These are phyloP conservation scores for Rhyacophila brunnea DNA, from an alignment of 1,140 invertebrate genomes.

Conservation along the genomic window DNA sequence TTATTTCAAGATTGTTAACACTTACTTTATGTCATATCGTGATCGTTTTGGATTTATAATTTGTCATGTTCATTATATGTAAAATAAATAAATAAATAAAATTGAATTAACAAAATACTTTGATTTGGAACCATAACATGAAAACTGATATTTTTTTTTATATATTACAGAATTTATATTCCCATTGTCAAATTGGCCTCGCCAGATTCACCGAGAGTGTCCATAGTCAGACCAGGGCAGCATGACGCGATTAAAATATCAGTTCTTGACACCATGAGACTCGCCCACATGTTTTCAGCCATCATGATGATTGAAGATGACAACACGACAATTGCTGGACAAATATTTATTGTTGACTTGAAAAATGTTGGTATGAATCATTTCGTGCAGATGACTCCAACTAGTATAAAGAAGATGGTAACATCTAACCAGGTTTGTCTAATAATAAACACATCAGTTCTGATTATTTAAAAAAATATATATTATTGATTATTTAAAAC, in stretches of 20 bases:
- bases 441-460: too few species aligned
- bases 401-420: slow-evolving; percentile 54
- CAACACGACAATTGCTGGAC: slow-evolving; percentile 39
- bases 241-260: slow-evolving; percentile 45
- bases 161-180: slow-evolving; percentile 2
- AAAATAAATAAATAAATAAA: too few species aligned
- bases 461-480: too few species aligned
- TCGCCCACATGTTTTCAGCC: slow-evolving; percentile 33
- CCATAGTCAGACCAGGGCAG: slow-evolving; percentile 47
- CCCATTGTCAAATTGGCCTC: slow-evolving; percentile 38
- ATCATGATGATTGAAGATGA: slow-evolving; percentile 40
- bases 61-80: too few species aligned
- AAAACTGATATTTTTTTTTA: too few species aligned
- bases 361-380: slow-evolving; percentile 44
- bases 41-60: too few species aligned
- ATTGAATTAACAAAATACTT: too few species aligned
- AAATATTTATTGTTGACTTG: slow-evolving; percentile 44
- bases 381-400: slow-evolving; percentile 49
- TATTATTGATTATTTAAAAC: too few species aligned
- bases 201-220: slow-evolving; percentile 48
- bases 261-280: slow-evolving; percentile 41
- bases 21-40: too few species aligned
- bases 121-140: too few species aligned
- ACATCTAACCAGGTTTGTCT: slow-evolving; percentile 48
- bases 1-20: too few species aligned